phyloP scores from a whole-genome alignment of 1,140 invertebrate species.

The Nasonia longicornis region DNA sequence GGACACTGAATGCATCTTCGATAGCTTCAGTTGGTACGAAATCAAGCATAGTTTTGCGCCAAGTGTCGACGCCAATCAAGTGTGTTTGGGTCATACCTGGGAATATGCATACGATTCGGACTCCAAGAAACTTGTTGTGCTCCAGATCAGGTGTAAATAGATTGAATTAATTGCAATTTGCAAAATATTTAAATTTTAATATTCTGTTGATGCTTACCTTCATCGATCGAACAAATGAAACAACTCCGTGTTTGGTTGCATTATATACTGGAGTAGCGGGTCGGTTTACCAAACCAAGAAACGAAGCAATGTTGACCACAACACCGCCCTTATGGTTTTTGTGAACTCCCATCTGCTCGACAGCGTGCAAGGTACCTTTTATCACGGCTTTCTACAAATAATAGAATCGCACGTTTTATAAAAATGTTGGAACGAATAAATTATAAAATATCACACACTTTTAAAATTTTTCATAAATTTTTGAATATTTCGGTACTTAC shows the following conservation, averaged over 20 bases:
- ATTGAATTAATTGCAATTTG: background rate
- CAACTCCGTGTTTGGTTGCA: constrained; percentile 74
- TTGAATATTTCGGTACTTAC: background rate
- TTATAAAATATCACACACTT: too few species aligned
- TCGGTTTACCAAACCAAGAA: constrained; percentile 59
- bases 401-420: too few species aligned
- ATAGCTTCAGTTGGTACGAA: background rate
- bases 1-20: background rate
- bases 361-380: constrained; percentile 57
- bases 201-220: constrained; percentile 4
- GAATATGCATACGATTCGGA: constrained; percentile 66
- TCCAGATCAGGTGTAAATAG: background rate
- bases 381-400: background rate
- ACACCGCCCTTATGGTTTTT: constrained; percentile 65
- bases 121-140: constrained; percentile 41
- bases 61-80: background rate
- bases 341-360: constrained; percentile 66
- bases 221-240: constrained; percentile 62
- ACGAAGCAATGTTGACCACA: constrained; percentile 66
- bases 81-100: constrained; percentile 64
- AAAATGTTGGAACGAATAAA: too few species aligned
- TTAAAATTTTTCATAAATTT: too few species aligned
- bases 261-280: constrained; percentile 70
- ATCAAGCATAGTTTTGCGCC: background rate
- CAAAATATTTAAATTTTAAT: background rate